Conservation (phyloP, 1,140 invertebrate species). For the Meloidogyne chitwoodi region DNA sequence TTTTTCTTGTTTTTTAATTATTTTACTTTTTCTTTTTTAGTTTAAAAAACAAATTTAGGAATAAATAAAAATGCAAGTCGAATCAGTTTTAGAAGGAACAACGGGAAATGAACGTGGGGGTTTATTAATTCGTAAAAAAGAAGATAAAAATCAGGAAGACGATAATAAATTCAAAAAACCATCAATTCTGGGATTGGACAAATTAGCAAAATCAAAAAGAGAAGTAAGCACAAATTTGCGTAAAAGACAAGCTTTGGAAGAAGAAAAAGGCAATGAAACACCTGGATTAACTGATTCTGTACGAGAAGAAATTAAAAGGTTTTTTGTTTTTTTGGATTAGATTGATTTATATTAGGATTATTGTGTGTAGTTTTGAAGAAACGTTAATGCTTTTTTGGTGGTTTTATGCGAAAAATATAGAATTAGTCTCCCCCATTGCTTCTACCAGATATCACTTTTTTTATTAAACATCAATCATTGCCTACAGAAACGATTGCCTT, state of each 20-base stretch:
- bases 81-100: conserved; percentile 73
- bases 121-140: conserved; percentile 74
- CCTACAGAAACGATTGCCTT: no score
- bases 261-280: conserved; percentile 32
- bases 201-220: conserved; percentile 68
- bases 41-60: background rate
- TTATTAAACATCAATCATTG: no score
- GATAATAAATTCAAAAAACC: conserved; percentile 68
- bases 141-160: conserved; percentile 63
- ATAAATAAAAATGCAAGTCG: background rate
- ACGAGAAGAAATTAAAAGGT: conserved; percentile 37
- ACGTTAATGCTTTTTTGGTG: no score
- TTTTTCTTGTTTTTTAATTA: background rate
- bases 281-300: conserved; percentile 40
- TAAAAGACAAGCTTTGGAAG: conserved; percentile 21
- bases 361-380: background rate
- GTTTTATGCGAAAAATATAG: no score
- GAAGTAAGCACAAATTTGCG: conserved; percentile 38
- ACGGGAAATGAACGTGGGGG: conserved; percentile 72
- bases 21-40: background rate
- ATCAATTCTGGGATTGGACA: conserved; percentile 80
- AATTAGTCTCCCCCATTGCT: no score
- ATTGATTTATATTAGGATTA: conserved; percentile 10
- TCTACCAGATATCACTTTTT: no score
- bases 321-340: conserved; percentile 7